A percentile compares a stretch with the other conserved stretches of the same genome.
Evolutionary conservation across 2,113 vertebrate genomes (phyloP).

Genomic region (Ginglymostoma cirratum): DNA sequence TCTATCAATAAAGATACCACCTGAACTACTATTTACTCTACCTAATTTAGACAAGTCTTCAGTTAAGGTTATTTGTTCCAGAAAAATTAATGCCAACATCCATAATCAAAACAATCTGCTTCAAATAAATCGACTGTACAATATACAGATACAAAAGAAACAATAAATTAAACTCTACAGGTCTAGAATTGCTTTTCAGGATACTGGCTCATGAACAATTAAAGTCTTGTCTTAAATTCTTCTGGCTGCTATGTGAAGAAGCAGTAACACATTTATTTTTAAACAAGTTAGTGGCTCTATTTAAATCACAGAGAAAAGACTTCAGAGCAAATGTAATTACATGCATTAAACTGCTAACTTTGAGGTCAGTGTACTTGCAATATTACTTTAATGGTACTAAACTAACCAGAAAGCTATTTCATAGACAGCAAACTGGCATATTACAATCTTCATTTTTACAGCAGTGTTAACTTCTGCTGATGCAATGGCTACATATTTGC

Average conservation of each 20-base stretch:
- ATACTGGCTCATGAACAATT: neutral
- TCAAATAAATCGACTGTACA: neutral
- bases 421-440: neutral
- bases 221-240: neutral
- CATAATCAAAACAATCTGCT: neutral
- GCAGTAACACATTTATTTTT: neutral
- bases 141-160: neutral
- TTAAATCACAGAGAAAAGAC: neutral
- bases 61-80: neutral
- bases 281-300: neutral
- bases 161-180: neutral
- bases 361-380: neutral
- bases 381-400: neutral
- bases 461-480: neutral
- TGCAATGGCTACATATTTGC: neutral
- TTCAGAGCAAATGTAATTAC: neutral
- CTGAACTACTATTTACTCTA: neutral
- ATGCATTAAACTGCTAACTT: neutral
- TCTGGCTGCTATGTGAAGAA: neutral
- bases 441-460: neutral
- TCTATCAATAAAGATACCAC: neutral
- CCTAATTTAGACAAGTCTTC: neutral
- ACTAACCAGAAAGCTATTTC: neutral
- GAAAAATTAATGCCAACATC: neutral
- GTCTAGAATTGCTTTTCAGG: neutral